phyloP scores from a whole-genome alignment of 2,888 invertebrate genomes.

The Alloscopus bannaensis region DNA sequence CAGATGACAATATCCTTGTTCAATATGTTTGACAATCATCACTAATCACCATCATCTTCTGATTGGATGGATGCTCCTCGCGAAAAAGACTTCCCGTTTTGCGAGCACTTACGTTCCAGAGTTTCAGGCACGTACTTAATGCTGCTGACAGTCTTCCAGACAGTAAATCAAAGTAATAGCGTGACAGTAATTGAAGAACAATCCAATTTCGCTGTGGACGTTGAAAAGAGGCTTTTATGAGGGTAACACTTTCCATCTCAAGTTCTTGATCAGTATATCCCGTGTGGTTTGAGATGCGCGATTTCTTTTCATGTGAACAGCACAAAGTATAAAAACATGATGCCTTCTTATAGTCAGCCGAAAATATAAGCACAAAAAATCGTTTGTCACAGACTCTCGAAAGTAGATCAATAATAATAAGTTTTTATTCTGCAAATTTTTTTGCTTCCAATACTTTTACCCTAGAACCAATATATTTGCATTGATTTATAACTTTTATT shows the following conservation, averaged over 20 bases:
- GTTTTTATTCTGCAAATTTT: slow-evolving; percentile 24
- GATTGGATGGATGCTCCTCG: no score
- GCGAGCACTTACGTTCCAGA: no score
- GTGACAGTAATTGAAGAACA: no score
- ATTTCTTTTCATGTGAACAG: neutral
- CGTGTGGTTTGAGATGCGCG: neutral
- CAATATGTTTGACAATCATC: no score
- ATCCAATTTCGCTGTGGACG: no score
- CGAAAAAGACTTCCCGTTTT: no score
- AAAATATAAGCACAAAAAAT: neutral
- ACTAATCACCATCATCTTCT: no score
- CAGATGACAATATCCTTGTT: no score
- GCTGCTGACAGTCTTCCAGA: no score
- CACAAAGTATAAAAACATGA: neutral
- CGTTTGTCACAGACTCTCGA: neutral
- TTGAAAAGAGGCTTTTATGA: no score
- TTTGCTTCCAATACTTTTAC: neutral
- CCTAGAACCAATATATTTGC: neutral
- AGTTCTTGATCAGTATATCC: neutral
- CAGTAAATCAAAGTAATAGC: no score
- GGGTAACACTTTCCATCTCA: neutral
- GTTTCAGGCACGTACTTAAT: no score
- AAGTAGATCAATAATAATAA: slow-evolving; percentile 8
- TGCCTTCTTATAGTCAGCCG: neutral
- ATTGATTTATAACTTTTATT: slow-evolving; percentile 5